phyloP scores from a whole-genome alignment of 2,113 vertebrate genomes.

The Perca fluviatilis region DNA sequence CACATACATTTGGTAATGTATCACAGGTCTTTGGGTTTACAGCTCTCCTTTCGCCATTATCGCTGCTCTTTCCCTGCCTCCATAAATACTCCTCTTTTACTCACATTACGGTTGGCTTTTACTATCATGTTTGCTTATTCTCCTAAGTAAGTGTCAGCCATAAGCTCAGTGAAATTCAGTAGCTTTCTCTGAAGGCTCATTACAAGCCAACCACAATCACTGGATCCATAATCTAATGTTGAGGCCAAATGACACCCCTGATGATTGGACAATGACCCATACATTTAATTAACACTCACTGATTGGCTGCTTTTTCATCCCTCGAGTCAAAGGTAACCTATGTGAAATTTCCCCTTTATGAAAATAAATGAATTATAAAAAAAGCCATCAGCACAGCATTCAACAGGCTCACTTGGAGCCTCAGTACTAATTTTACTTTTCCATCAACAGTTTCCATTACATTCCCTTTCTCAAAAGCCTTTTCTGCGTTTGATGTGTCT shows the following conservation, averaged over 20 bases:
- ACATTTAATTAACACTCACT: constrained; percentile 59
- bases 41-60: neutral
- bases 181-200: constrained; percentile 38
- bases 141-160: constrained; percentile 23
- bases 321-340: constrained; percentile 13
- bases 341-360: constrained; percentile 30
- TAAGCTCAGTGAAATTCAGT: constrained; percentile 29
- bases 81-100: constrained; percentile 15
- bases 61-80: neutral
- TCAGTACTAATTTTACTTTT: constrained; percentile 46
- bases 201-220: constrained; percentile 47
- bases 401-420: constrained; percentile 25
- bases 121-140: constrained; percentile 10
- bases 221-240: constrained; percentile 48
- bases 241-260: constrained; percentile 58
- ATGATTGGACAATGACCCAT: constrained; percentile 62
- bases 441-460: constrained; percentile 46
- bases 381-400: constrained; percentile 28
- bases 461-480: constrained; percentile 36
- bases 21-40: neutral
- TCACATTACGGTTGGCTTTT: neutral
- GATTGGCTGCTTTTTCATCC: constrained; percentile 24
- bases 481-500: constrained; percentile 58
- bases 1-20: neutral
- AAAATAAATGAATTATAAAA: constrained; percentile 55